Base-by-base conservation (phyloP, 53 echinoderm and acorn worm genomes). In the Actinopyga echinites region DNA sequence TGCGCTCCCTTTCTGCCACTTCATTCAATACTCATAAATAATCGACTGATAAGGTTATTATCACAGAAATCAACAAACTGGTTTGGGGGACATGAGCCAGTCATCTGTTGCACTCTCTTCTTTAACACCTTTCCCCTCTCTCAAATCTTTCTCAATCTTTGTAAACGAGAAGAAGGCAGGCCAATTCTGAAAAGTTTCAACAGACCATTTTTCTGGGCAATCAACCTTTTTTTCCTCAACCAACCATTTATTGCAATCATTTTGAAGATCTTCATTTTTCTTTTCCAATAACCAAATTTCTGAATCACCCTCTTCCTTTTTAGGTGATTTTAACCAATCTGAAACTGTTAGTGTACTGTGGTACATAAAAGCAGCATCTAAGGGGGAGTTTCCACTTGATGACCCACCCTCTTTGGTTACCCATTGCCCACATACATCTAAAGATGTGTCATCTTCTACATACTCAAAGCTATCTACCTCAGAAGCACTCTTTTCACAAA, bases 241-340 rank as follows among this genome's bases (percentile, higher is more conserved):
- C 15, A 77, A 33, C 77, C 77, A 55, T 32, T 77, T 77, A 56
- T 77, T 77, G 56, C 55, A 54, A 33, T 77, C 77, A 17, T 49
- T 54, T 44, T 71, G 42, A 23, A 29, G 21, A 22, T 6, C 30
- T 6, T 25, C 77, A 21, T 28, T 54, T n/a, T 38, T 44, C 49
- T 56, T 53, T 43, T 77, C 55, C 2, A 55, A 25, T 55, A 77
- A 12, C 77, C 77, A 54, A 1, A 56, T 33, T 8, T 29, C 77
- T 1, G 1, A 11, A 31, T 77, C 77, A 26, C 22, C 42, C 21
- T 22, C 8, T 15, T 71, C 26, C 49, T 15, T 49, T 40, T 40
- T n/a, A 25, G 55, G 29, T 15, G 21, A 9, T 2, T 55, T 77
- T 32, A 77, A 30, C 77, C 77, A 77, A 77, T 77, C 77, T 0